Conservation (phyloP, 2,113 vertebrate genomes). For the Prunella fulvescens region DNA sequence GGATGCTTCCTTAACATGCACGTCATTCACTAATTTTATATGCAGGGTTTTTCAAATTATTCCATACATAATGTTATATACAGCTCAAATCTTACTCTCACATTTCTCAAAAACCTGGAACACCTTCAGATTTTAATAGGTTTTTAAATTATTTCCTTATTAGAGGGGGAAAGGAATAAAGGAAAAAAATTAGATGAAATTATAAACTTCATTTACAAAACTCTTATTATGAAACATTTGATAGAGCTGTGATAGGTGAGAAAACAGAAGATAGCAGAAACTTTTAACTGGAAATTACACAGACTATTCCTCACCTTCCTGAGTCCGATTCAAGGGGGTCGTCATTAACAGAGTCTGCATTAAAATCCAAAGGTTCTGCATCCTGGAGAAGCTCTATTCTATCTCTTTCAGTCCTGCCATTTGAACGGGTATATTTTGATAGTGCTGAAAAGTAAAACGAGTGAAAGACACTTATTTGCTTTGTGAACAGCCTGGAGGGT, state of each 20-base stretch:
- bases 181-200: not conserved
- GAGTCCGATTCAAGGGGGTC: slow-evolving; percentile 81
- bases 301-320: slow-evolving; percentile 76
- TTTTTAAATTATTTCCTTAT: not conserved
- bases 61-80: not conserved
- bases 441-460: slow-evolving; percentile 54
- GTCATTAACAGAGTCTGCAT: slow-evolving; percentile 82
- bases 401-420: slow-evolving; percentile 83
- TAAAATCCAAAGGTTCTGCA: slow-evolving; percentile 92
- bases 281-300: not conserved
- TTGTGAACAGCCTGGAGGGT: not conserved
- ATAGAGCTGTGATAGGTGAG: not conserved
- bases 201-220: not conserved
- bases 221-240: not conserved
- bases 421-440: slow-evolving; percentile 85
- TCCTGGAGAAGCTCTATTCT: slow-evolving; percentile 92
- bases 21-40: not conserved
- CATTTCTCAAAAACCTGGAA: not conserved
- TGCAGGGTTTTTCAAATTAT: not conserved
- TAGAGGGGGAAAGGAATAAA: not conserved
- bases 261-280: not conserved
- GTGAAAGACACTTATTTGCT: not conserved
- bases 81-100: not conserved
- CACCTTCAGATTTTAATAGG: not conserved
- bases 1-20: not conserved